These are phyloP conservation scores for Pygoscelis adeliae DNA, from an alignment of 2,113 vertebrate genomes.

Conservation along the genomic window DNA sequence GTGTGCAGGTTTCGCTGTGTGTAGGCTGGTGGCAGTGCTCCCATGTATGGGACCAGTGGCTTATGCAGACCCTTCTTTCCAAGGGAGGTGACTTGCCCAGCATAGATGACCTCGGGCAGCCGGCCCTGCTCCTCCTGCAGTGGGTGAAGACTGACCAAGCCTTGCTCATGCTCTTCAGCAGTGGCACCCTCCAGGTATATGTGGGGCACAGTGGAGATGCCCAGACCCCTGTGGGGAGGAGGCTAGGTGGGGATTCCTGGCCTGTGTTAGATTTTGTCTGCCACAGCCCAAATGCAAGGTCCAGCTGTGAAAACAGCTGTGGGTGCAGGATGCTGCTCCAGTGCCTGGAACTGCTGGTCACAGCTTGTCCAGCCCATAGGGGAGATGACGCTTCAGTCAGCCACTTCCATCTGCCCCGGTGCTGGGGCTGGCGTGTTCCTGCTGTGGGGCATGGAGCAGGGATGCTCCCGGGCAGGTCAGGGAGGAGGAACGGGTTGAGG, in stretches of 20 bases:
- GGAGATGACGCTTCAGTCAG: background rate
- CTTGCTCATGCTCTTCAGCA: slow-evolving; percentile 96
- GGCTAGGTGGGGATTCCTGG: background rate
- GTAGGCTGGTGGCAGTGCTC: background rate
- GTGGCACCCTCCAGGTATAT: slow-evolving; percentile 90
- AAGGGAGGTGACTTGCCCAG: slow-evolving; percentile 92
- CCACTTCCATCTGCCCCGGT: background rate
- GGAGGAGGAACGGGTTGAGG: slow-evolving; percentile 29
- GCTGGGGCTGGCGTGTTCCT: background rate
- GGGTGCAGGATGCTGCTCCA: background rate
- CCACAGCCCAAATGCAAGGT: background rate
- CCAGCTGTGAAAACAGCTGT: background rate
- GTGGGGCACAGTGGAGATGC: background rate
- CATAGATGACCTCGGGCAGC: slow-evolving; percentile 75
- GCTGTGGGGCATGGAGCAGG: background rate
- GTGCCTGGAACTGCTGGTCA: background rate
- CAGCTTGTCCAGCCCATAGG: background rate
- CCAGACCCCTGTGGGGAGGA: background rate
- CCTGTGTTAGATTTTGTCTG: background rate
- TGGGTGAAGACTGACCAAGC: slow-evolving; percentile 98
- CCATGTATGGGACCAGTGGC: background rate
- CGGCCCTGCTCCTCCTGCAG: slow-evolving; percentile 87
- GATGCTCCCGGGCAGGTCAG: background rate
- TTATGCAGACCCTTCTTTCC: background rate
- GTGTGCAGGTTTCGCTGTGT: background rate